Evolutionary conservation across 2,797 vertebrate genomes (phyloP), one percentile per base, ranked within the genome.

Genomic region (Bradypodion pumilum): DNA sequence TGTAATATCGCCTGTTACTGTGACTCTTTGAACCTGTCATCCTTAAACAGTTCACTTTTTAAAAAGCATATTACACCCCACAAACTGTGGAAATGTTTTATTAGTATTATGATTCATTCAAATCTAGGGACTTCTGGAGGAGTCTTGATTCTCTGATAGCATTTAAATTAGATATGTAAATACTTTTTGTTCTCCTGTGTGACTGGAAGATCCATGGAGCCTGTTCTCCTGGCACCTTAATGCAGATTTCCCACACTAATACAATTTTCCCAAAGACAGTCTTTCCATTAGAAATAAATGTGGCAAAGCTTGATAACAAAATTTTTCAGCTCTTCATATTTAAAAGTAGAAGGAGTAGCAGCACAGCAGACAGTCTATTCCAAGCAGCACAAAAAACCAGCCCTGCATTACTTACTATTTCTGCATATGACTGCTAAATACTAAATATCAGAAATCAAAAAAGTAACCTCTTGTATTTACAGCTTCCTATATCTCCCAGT

Each of bases 1-100:
- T 70, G 32, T 56, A 81, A 76, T 76, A 63, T 76, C 87, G 83
- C 13, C 44, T 42, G 52, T 46, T 86, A 37, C 80, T 19, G 77
- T 74, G 78, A 81, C 82, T 91, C 78, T 89, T 81, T 89, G 77
- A 87, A 90, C 89, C 73, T 88, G 74, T 37, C 49, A 1, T 21
- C 40, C 3, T 81, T 75, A 35, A 5, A 80, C 35, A 73, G 84
- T 74, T 60, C 90, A 60, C 27, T 40, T 52, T 69, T 60, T 49
- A 49, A 80, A 80, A n/a, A n/a, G 37, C 62, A 85, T 27, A 72
- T 80, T 87, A 81, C 56, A 77, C 32, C 42, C 40, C 27, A 32
- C 4, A 10, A 60, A 13, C 40, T 81, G 65, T 66, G 5, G n/a
- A 62, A 60, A 69, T 75, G 73, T 69, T 69, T 46, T 62, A 59